A percentile compares a stretch with the other conserved stretches of the same genome.
These are phyloP conservation scores for Chloroclystis v-ata DNA, from an alignment of 2,888 invertebrate genomes.

Conservation along the genomic window DNA sequence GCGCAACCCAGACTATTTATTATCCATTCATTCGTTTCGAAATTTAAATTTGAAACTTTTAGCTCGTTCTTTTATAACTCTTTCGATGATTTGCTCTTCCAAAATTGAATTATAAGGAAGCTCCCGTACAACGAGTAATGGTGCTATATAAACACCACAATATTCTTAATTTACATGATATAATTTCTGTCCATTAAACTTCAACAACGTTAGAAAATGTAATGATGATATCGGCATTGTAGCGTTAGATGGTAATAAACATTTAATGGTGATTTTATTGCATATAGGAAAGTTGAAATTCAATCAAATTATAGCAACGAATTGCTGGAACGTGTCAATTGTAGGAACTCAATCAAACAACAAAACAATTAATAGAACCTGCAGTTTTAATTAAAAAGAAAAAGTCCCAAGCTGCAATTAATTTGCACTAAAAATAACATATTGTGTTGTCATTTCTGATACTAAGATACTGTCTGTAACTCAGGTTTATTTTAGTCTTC, in stretches of 20 bases:
- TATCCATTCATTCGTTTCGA: not conserved
- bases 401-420: not conserved
- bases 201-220: conserved; percentile 10
- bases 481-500: too few species aligned
- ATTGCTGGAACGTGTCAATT: conserved; percentile 1
- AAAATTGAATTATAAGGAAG: too few species aligned
- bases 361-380: not conserved
- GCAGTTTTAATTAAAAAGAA: conserved; percentile 2
- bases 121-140: too few species aligned
- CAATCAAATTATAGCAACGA: conserved; percentile 5
- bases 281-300: conserved; percentile 10
- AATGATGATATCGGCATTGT: conserved; percentile 9
- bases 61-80: too few species aligned
- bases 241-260: conserved; percentile 11
- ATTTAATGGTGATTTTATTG: conserved; percentile 15
- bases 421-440: too few species aligned
- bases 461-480: too few species aligned
- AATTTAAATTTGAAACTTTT: not conserved
- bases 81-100: too few species aligned
- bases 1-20: not conserved
- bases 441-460: too few species aligned
- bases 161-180: too few species aligned
- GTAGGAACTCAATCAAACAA: not conserved
- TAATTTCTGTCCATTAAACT: conserved; percentile 2
- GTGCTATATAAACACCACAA: too few species aligned